phyloP scores from a whole-genome alignment of 2,797 vertebrate genomes.

The Microcaecilia unicolor region DNA sequence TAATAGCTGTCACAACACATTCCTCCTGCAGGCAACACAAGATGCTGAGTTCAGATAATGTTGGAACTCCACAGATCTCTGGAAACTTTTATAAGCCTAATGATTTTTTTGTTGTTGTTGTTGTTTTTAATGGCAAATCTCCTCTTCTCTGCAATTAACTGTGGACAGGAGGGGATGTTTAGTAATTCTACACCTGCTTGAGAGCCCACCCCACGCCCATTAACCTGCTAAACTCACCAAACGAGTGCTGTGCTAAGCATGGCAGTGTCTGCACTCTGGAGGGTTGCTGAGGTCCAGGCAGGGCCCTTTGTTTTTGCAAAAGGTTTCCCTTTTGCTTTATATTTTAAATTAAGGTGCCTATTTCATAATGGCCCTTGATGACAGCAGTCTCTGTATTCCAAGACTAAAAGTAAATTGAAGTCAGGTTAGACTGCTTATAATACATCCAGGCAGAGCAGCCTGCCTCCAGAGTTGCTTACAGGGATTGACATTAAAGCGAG shows the following conservation, averaged over 20 bases:
- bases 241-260: slow-evolving; percentile 55
- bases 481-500: no score
- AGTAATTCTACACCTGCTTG: slow-evolving; percentile 82
- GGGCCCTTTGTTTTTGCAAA: no score
- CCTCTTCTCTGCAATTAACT: slow-evolving; percentile 25
- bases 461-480: no score
- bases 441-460: no score
- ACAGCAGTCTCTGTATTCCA: slow-evolving; percentile 55
- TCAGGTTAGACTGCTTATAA: no score
- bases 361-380: slow-evolving; percentile 67
- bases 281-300: no score
- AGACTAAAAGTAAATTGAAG: no score
- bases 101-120: no score
- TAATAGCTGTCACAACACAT: background rate
- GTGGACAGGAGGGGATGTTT: slow-evolving; percentile 64
- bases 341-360: slow-evolving; percentile 6
- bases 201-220: slow-evolving; percentile 63
- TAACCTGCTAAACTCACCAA: slow-evolving; percentile 72
- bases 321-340: slow-evolving; percentile 33
- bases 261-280: no score
- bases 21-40: background rate
- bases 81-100: no score
- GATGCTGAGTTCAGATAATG: slow-evolving; percentile 17
- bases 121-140: no score
- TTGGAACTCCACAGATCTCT: no score